phyloP scores from a whole-genome alignment of 2,797 vertebrate genomes.

The Otolemur crassicaudatus region DNA sequence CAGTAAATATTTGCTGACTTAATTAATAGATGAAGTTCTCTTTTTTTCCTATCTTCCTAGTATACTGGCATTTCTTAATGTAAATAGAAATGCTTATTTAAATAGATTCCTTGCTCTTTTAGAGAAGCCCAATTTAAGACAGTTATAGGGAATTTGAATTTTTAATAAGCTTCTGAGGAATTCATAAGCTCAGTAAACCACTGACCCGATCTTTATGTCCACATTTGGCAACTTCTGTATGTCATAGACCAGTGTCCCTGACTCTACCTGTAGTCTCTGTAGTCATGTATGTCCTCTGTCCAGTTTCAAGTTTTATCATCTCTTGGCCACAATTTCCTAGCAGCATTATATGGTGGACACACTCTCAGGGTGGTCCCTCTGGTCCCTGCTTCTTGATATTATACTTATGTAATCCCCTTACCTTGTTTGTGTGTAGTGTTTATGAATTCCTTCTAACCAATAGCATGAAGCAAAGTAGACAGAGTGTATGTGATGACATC shows the following conservation, averaged over 20 bases:
- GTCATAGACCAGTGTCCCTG: neutral
- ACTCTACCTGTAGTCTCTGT: neutral
- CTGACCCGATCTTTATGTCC: neutral
- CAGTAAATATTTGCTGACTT: conserved; percentile 11
- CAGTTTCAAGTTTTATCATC: neutral
- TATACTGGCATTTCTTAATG: neutral
- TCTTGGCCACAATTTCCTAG: neutral
- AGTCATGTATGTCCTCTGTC: neutral
- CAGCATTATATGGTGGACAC: neutral
- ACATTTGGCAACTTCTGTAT: neutral
- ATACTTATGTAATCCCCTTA: neutral
- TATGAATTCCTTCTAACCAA: neutral
- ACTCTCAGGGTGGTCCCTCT: neutral
- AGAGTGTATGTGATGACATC: neutral
- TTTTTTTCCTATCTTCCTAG: neutral
- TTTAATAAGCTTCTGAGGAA: conserved; percentile 1
- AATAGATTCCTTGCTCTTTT: conserved; percentile 1
- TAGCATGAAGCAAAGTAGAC: neutral
- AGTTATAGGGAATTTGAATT: neutral
- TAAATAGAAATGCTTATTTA: neutral
- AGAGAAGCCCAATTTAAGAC: neutral
- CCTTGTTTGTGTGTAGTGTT: neutral
- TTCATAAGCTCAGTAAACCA: neutral
- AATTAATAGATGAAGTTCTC: neutral
- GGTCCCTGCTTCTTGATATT: neutral